These are phyloP conservation scores for Atta colombica DNA, from an alignment of 1,140 invertebrate genomes.

Conservation along the genomic window DNA sequence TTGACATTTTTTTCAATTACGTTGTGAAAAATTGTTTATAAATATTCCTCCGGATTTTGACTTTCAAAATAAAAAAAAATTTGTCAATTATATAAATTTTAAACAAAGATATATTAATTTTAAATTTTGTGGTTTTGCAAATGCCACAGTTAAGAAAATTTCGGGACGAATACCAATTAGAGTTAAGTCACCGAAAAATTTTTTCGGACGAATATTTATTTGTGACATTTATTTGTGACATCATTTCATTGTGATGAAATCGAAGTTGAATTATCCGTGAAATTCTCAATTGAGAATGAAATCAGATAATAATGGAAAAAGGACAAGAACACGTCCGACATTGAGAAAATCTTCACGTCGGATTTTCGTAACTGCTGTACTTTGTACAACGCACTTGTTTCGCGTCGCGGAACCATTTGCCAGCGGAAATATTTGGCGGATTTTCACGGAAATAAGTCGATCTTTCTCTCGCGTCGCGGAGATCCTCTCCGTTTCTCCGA, in stretches of 20 bases:
- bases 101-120: too few relatives aligned
- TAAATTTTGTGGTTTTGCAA: too few relatives aligned
- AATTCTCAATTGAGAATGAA: constrained; percentile 14
- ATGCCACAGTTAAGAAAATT: too few relatives aligned
- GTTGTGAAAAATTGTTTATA: too few relatives aligned
- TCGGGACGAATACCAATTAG: too few relatives aligned
- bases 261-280: neutral
- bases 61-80: too few relatives aligned
- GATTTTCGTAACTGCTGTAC: constrained; percentile 22
- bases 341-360: constrained; percentile 35
- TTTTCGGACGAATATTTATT: neutral
- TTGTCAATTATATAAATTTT: too few relatives aligned
- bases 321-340: constrained; percentile 17
- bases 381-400: constrained; percentile 35
- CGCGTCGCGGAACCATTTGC: constrained; percentile 20
- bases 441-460: constrained; percentile 51
- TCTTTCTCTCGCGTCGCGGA: constrained; percentile 6
- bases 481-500: constrained; percentile 9
- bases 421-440: constrained; percentile 51
- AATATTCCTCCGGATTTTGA: too few relatives aligned
- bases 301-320: neutral
- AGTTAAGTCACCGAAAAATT: neutral
- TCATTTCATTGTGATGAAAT: neutral
- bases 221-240: neutral
- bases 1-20: too few relatives aligned